Conservation (phyloP, 2,113 vertebrate genomes). For the Plectropomus leopardus region DNA sequence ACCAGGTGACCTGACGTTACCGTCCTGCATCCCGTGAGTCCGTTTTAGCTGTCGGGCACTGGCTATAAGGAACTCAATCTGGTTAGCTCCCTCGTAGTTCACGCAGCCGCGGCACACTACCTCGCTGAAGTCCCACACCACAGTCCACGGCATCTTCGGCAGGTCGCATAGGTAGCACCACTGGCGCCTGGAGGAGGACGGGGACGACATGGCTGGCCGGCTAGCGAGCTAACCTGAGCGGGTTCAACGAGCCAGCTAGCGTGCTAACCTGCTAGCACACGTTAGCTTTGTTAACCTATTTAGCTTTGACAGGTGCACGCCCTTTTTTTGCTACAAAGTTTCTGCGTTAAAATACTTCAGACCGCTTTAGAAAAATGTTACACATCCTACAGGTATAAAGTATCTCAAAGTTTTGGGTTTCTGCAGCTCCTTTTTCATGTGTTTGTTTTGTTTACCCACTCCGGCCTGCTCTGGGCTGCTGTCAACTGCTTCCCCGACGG, state of each 20-base stretch:
- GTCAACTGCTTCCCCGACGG: slow-evolving; percentile 67
- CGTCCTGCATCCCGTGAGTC: slow-evolving; percentile 90
- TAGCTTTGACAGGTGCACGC: slow-evolving; percentile 65
- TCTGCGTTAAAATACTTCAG: neutral
- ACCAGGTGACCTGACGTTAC: slow-evolving; percentile 89
- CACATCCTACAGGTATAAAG: slow-evolving; percentile 19
- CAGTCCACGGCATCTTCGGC: slow-evolving; percentile 94
- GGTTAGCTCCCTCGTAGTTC: slow-evolving; percentile 93
- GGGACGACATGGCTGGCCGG: slow-evolving; percentile 83
- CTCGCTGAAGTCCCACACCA: slow-evolving; percentile 95
- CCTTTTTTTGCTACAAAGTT: slow-evolving; percentile 1
- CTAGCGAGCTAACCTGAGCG: slow-evolving; percentile 46
- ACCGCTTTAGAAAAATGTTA: slow-evolving; percentile 16
- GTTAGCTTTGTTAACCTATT: slow-evolving; percentile 73
- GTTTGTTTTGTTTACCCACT: slow-evolving; percentile 77
- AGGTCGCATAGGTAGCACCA: slow-evolving; percentile 95
- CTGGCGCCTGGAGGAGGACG: slow-evolving; percentile 90
- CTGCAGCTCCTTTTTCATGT: slow-evolving; percentile 7
- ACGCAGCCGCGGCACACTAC: slow-evolving; percentile 93
- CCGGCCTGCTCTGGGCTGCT: slow-evolving; percentile 66
- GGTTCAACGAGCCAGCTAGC: slow-evolving; percentile 6
- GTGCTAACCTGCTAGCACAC: slow-evolving; percentile 52
- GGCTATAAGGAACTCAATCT: slow-evolving; percentile 92
- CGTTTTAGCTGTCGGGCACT: slow-evolving; percentile 90
- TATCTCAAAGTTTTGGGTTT: neutral